Evolutionary conservation across 2,888 invertebrate species (phyloP).

Genomic region (Anoplius nigerrimus): DNA sequence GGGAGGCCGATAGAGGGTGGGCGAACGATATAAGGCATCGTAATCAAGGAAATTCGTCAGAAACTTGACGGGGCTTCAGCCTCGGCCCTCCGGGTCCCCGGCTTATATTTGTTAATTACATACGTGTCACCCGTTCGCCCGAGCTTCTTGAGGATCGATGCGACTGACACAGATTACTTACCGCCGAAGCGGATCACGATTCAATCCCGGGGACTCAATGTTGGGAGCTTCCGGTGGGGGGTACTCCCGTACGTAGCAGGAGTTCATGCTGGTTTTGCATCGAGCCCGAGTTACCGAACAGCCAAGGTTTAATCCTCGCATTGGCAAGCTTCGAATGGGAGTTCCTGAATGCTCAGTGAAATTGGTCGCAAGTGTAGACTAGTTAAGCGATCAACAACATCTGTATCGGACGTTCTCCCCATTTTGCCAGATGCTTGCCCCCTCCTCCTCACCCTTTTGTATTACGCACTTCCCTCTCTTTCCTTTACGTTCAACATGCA

Average conservation of each 20-base stretch:
- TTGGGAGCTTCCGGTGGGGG: background rate
- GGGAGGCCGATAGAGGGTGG: too few relatives aligned
- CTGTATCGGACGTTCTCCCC: conserved; percentile 28
- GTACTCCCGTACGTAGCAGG: background rate
- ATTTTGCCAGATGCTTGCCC: conserved; percentile 23
- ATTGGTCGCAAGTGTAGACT: conserved; percentile 46
- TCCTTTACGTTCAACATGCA: background rate
- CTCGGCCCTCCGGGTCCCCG: too few relatives aligned
- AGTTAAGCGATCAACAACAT: conserved; percentile 33
- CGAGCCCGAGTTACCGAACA: conserved; percentile 19
- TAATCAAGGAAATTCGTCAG: too few relatives aligned
- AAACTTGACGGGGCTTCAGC: too few relatives aligned
- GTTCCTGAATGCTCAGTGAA: conserved; percentile 39
- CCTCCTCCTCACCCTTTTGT: too few relatives aligned
- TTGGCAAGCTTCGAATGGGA: conserved; percentile 43
- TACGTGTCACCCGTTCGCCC: background rate
- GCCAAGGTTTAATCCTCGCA: conserved; percentile 45
- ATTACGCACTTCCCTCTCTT: conserved; percentile 7
- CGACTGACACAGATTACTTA: conserved; percentile 38
- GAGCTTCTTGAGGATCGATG: conserved; percentile 31
- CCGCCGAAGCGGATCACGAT: conserved; percentile 34
- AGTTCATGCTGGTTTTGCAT: conserved; percentile 30
- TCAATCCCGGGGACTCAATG: conserved; percentile 29
- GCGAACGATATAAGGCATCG: too few relatives aligned
- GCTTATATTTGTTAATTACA: too few relatives aligned